phyloP scores from a whole-genome alignment of 2,113 vertebrate genomes.

The Megaleporinus macrocephalus region DNA sequence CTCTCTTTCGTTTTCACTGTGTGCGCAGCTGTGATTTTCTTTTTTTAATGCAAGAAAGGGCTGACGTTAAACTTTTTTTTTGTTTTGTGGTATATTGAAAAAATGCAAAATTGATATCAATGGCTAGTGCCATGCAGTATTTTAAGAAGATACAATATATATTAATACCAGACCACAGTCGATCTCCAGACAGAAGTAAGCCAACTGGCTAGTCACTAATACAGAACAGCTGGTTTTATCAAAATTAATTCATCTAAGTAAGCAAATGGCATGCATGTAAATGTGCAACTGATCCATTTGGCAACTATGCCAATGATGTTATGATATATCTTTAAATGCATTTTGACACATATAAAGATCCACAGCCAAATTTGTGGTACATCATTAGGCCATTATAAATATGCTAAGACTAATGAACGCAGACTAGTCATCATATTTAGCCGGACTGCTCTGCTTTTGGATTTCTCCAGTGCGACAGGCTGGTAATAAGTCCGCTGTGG shows the following conservation, averaged over 20 bases:
- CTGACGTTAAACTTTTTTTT: neutral
- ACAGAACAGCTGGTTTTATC: slow-evolving; percentile 55
- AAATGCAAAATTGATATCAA: neutral
- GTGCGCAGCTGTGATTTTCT: neutral
- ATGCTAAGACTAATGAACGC: slow-evolving; percentile 22
- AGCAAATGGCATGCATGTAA: slow-evolving; percentile 47
- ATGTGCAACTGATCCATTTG: slow-evolving; percentile 48
- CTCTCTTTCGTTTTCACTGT: neutral
- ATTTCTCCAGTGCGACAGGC: slow-evolving; percentile 44
- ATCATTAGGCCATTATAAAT: slow-evolving; percentile 37
- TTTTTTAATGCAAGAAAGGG: neutral
- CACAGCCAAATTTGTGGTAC: slow-evolving; percentile 30
- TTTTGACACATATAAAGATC: slow-evolving; percentile 40
- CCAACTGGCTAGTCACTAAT: slow-evolving; percentile 47
- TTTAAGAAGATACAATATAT: neutral
- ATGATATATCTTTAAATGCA: slow-evolving; percentile 46
- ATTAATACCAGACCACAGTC: neutral
- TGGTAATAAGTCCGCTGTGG: slow-evolving; percentile 62
- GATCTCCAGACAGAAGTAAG: slow-evolving; percentile 35
- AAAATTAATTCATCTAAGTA: slow-evolving; percentile 51
- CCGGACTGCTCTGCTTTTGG: slow-evolving; percentile 18
- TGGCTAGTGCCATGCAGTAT: neutral
- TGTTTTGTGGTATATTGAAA: neutral
- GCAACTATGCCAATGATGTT: slow-evolving; percentile 45
- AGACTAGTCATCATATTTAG: slow-evolving; percentile 28